phyloP scores from a whole-genome alignment of 2,888 invertebrate species.

The Corbicula japonica region DNA sequence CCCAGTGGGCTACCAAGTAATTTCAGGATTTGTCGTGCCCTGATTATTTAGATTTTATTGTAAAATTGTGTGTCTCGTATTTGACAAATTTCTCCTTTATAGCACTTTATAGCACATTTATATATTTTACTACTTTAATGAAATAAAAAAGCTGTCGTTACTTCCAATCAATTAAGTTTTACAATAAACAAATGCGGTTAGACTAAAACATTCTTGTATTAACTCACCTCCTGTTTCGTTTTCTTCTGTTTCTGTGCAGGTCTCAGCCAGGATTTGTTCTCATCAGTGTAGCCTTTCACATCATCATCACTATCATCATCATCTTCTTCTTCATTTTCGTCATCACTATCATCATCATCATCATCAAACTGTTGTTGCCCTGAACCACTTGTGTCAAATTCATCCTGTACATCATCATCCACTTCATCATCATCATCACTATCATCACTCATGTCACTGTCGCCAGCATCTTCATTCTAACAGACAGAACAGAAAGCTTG shows the following conservation, averaged over 20 bases:
- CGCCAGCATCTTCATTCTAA: conserved; percentile 31
- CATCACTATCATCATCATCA: conserved; percentile 38
- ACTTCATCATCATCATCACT: conserved; percentile 43
- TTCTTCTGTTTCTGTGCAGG: conserved; percentile 37
- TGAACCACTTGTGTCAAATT: conserved; percentile 41
- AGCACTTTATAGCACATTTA: too few relatives aligned
- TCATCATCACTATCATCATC: conserved; percentile 42
- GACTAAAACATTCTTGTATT: not conserved
- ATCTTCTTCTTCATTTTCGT: conserved; percentile 40
- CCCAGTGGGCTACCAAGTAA: too few relatives aligned
- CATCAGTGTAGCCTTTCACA: conserved; percentile 37
- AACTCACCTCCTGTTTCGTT: not conserved
- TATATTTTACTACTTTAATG: too few relatives aligned
- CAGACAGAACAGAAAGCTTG: not conserved
- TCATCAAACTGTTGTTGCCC: conserved; percentile 35
- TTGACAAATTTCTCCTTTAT: too few relatives aligned
- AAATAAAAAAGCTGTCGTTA: too few relatives aligned
- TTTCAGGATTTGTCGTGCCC: too few relatives aligned
- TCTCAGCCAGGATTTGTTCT: conserved; percentile 56
- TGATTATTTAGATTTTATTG: too few relatives aligned
- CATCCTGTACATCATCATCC: conserved; percentile 86
- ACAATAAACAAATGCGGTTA: not conserved
- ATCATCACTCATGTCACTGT: conserved; percentile 38
- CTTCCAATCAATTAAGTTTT: too few relatives aligned
- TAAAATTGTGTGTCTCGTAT: too few relatives aligned